Evolutionary conservation across 2,888 invertebrate genomes (phyloP).

Genomic region (Drosophila gaucha): DNA sequence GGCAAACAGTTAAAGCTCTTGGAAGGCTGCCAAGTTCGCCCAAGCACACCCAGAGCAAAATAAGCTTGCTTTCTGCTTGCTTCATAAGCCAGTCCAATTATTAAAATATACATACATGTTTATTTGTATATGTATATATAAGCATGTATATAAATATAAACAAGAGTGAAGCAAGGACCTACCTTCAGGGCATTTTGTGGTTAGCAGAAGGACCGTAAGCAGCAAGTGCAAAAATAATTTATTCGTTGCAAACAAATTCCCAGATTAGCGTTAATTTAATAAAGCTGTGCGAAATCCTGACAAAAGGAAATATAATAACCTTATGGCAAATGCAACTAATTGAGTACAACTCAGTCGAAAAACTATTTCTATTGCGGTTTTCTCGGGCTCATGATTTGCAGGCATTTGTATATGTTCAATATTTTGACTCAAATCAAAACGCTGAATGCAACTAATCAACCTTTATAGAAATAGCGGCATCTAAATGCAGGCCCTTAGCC

Average conservation of each 20-base stretch:
- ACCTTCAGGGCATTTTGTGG: slow-evolving; percentile 5
- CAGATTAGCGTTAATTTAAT: slow-evolving; percentile 59
- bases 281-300: slow-evolving; percentile 8
- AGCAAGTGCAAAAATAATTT: slow-evolving; percentile 68
- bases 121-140: too few species aligned
- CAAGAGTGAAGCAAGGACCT: slow-evolving; percentile 5
- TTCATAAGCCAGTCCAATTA: slow-evolving; percentile 2
- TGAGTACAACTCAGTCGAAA: neutral
- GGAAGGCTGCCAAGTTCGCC: slow-evolving; percentile 32
- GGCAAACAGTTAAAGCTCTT: slow-evolving; percentile 22
- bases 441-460: neutral
- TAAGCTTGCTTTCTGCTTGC: neutral
- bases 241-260: slow-evolving; percentile 64
- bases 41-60: too few species aligned
- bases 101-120: slow-evolving; percentile 1
- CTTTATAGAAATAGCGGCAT: too few species aligned
- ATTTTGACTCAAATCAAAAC: neutral
- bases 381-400: neutral
- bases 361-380: neutral
- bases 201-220: neutral
- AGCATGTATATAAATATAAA: neutral
- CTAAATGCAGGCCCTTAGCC: neutral
- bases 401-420: too few species aligned
- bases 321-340: slow-evolving; percentile 11
- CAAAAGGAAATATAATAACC: neutral